phyloP scores from a whole-genome alignment of 2,113 vertebrate species.

The Echinops telfairi region DNA sequence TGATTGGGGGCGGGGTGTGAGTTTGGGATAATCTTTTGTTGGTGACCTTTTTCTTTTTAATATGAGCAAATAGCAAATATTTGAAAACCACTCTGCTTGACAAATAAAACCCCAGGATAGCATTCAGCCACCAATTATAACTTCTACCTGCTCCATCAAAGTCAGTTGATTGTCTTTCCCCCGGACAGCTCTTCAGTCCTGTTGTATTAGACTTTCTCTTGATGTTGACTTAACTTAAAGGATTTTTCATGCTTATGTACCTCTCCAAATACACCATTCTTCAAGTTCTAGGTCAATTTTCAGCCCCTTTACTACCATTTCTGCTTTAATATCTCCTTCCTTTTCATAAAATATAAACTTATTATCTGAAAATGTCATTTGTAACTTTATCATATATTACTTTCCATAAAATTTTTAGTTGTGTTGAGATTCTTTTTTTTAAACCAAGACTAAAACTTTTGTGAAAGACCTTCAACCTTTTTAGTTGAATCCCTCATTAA shows the following conservation, averaged over 20 bases:
- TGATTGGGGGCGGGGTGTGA: background rate
- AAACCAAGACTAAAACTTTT: background rate
- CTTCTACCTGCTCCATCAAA: background rate
- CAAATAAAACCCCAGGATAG: background rate
- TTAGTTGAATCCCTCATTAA: background rate
- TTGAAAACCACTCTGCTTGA: constrained; percentile 7
- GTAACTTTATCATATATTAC: background rate
- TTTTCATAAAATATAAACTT: background rate
- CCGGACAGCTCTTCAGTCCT: background rate
- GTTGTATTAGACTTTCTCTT: background rate
- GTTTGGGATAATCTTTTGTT: no score
- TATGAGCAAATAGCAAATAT: constrained; percentile 16
- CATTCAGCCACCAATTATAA: background rate
- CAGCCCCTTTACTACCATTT: background rate
- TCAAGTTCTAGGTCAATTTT: background rate
- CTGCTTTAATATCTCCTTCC: background rate
- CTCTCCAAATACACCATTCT: background rate
- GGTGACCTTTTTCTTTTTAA: background rate
- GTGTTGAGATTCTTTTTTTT: background rate
- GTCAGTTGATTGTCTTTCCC: background rate
- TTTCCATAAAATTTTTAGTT: background rate
- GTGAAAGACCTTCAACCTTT: background rate
- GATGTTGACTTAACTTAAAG: background rate
- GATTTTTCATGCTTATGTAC: background rate
- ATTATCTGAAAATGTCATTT: background rate